These are phyloP conservation scores for Spodoptera littoralis DNA, from an alignment of 2,888 invertebrate species.

Conservation along the genomic window DNA sequence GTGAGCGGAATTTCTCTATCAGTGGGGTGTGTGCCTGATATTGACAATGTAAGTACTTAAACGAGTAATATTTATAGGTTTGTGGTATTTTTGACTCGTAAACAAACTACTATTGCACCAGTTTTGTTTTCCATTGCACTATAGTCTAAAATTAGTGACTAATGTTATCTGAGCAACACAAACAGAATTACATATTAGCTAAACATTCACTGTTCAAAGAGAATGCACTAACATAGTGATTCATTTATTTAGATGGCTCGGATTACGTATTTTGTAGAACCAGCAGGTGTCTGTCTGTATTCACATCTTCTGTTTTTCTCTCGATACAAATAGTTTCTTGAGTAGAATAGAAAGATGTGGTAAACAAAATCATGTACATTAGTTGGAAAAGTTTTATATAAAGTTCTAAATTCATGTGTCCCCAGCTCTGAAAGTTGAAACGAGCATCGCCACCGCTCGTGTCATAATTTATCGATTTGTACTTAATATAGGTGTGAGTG, in stretches of 20 bases:
- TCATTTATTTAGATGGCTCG: constrained; percentile 36
- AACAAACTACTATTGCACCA: too few relatives aligned
- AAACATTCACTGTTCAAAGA: constrained; percentile 4
- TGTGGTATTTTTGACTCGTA: too few relatives aligned
- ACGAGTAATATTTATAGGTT: too few relatives aligned
- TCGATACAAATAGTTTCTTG: constrained; percentile 14
- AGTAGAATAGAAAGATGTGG: too few relatives aligned
- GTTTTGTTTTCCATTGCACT: too few relatives aligned
- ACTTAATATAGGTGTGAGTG: too few relatives aligned
- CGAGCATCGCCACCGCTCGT: too few relatives aligned
- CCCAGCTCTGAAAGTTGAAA: too few relatives aligned
- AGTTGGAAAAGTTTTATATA: too few relatives aligned
- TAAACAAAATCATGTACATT: too few relatives aligned
- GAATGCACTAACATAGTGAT: constrained; percentile 34
- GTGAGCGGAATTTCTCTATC: constrained; percentile 51
- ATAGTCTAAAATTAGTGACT: constrained; percentile 4
- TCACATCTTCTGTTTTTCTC: constrained; percentile 14
- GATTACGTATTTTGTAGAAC: constrained; percentile 32
- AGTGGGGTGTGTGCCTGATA: constrained; percentile 9
- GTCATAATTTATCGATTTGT: too few relatives aligned
- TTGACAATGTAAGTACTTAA: constrained; percentile 25
- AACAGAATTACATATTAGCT: constrained; percentile 21
- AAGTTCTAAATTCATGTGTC: too few relatives aligned
- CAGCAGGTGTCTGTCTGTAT: constrained; percentile 19
- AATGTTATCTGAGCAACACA: constrained; percentile 5